Conservation (phyloP, 2,113 vertebrate species). For the Mastomys natalensis region DNA sequence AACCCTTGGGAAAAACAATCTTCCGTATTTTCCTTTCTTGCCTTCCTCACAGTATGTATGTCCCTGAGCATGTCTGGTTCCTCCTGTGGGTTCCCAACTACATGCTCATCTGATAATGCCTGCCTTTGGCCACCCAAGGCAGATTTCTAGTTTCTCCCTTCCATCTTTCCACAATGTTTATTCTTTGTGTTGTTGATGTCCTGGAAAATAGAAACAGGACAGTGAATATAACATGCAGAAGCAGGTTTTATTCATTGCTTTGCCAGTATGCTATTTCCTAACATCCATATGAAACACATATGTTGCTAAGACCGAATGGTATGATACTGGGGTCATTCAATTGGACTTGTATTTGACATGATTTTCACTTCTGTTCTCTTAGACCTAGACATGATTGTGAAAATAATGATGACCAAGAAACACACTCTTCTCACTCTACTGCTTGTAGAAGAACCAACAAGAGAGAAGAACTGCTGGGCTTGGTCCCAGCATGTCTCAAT, state of each 20-base stretch:
- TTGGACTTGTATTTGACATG: neutral
- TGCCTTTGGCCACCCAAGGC: neutral
- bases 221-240: neutral
- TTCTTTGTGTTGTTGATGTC: too few relatives aligned
- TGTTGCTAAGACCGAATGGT: neutral
- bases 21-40: neutral
- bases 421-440: too few relatives aligned
- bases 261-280: neutral
- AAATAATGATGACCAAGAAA: neutral
- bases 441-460: too few relatives aligned
- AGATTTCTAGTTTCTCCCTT: accelerated
- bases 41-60: accelerated
- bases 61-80: accelerated
- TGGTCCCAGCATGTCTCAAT: neutral
- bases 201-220: too few relatives aligned
- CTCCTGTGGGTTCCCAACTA: neutral
- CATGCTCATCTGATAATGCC: accelerated
- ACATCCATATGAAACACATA: neutral
- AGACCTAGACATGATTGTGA: neutral
- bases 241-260: neutral
- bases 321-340: neutral
- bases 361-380: neutral
- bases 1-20: neutral
- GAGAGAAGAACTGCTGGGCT: too few relatives aligned
- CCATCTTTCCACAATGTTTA: too few relatives aligned